phyloP scores from a whole-genome alignment of 30 jellyfish, hydroid and myxozoan genomes.

The Clytia hemisphaerica region DNA sequence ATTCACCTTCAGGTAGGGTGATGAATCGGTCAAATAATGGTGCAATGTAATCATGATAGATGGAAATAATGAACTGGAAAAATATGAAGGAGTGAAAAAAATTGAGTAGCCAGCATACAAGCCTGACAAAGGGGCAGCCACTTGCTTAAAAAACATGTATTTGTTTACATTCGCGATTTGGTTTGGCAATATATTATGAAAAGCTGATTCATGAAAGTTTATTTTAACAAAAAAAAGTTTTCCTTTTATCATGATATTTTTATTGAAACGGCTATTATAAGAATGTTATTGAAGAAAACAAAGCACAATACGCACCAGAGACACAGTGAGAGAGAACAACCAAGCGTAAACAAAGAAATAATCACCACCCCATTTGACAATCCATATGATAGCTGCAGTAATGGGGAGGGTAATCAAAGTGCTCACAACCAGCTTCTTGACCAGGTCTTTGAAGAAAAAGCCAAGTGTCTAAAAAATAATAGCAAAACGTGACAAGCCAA shows the following conservation, averaged over 20 bases:
- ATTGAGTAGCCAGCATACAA: too few species aligned
- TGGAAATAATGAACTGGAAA: constrained; percentile 75
- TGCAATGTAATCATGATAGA: constrained; percentile 97
- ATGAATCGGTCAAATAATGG: constrained; percentile 93
- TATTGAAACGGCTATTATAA: too few species aligned
- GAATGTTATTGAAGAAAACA: too few species aligned
- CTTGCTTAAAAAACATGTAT: too few species aligned
- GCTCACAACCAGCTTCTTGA: constrained; percentile 68
- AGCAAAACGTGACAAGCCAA: background rate
- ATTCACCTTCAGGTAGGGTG: constrained; percentile 79
- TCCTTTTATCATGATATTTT: too few species aligned
- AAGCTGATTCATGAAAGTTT: too few species aligned
- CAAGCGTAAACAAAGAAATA: constrained; percentile 77
- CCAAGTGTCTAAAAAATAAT: constrained; percentile 64
- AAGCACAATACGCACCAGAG: constrained; percentile 70
- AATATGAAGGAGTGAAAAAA: too few species aligned
- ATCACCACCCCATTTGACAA: constrained; percentile 82
- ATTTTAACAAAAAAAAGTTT: too few species aligned
- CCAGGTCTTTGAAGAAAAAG: constrained; percentile 76
- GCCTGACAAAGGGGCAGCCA: too few species aligned
- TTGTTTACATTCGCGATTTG: too few species aligned
- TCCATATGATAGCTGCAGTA: constrained; percentile 66
- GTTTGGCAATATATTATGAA: too few species aligned
- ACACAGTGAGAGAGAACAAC: constrained; percentile 56
- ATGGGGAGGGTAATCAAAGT: constrained; percentile 53